A percentile compares a stretch with the other conserved stretches of the same genome.
phyloP scores from a whole-genome alignment of 2,113 vertebrate genomes.

The Pterocles gutturalis region DNA sequence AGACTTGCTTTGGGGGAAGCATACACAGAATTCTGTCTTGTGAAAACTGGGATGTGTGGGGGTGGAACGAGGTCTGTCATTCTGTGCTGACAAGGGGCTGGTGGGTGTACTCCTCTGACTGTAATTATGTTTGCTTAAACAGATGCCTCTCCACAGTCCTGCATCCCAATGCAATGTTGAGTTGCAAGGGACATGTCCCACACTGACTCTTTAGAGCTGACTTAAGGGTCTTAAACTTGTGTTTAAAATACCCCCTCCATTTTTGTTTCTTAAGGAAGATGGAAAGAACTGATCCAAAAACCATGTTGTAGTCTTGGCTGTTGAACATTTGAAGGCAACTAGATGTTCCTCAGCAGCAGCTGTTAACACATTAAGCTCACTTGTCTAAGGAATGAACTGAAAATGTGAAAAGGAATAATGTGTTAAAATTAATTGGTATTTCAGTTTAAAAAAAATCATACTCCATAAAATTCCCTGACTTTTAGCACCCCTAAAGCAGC shows the following conservation, averaged over 20 bases:
- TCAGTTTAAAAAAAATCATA: neutral
- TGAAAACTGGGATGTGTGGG: neutral
- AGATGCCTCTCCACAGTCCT: neutral
- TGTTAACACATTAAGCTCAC: neutral
- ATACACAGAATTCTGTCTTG: neutral
- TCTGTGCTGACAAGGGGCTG: neutral
- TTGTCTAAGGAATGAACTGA: neutral
- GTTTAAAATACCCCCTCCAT: neutral
- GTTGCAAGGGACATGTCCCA: neutral
- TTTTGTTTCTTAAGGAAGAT: neutral
- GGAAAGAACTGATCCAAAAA: neutral
- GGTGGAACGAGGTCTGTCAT: neutral
- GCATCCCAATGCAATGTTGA: neutral
- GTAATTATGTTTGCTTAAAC: neutral
- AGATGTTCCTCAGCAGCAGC: neutral
- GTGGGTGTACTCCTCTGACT: neutral
- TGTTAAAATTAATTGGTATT: neutral
- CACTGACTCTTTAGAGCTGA: neutral
- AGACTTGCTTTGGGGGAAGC: neutral
- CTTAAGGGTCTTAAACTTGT: neutral
- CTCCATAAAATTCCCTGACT: neutral
- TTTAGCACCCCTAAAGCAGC: neutral
- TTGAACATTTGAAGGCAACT: neutral
- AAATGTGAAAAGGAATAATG: neutral
- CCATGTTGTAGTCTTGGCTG: fast-evolving